Percentiles rank a stretch among this genome's conserved stretches.
Conservation (phyloP, 2,888 invertebrate species). For the Leucozona laternaria region DNA sequence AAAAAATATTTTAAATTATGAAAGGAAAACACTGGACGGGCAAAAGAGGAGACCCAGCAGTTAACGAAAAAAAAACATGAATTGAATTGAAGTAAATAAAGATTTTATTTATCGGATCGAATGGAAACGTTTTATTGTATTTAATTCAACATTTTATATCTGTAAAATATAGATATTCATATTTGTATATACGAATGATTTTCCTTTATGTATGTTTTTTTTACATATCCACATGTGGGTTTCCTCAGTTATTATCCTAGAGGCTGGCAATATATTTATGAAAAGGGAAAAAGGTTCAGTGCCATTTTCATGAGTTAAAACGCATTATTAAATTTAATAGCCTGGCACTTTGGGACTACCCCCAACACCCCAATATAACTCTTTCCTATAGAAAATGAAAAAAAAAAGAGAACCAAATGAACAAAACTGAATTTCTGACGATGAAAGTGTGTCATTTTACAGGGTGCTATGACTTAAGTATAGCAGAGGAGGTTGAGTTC, state of each 20-base stretch:
- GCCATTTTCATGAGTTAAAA: conserved; percentile 38
- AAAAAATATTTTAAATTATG: background rate
- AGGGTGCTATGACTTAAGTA: conserved; percentile 4
- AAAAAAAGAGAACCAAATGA: background rate
- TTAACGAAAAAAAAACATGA: background rate
- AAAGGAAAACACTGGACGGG: conserved; percentile 6
- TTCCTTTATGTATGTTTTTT: conserved; percentile 2
- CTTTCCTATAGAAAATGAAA: background rate
- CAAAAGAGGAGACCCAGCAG: background rate
- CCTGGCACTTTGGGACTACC: conserved; percentile 27
- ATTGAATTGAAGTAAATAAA: conserved; percentile 35
- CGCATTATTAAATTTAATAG: conserved; percentile 38
- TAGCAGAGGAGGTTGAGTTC: background rate
- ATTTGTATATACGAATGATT: background rate
- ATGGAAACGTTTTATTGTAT: conserved; percentile 32
- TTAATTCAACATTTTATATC: conserved; percentile 19
- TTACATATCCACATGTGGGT: conserved; percentile 13
- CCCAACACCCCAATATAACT: background rate
- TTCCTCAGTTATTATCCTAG: conserved; percentile 11
- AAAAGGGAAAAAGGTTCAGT: conserved; percentile 24
- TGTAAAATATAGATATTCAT: background rate
- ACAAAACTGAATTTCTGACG: conserved; percentile 10
- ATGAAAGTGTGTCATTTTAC: background rate
- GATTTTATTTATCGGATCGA: conserved; percentile 27
- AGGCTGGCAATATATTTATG: background rate